Conservation (phyloP, 2,888 invertebrate genomes). For the Isotomurus palustris region DNA sequence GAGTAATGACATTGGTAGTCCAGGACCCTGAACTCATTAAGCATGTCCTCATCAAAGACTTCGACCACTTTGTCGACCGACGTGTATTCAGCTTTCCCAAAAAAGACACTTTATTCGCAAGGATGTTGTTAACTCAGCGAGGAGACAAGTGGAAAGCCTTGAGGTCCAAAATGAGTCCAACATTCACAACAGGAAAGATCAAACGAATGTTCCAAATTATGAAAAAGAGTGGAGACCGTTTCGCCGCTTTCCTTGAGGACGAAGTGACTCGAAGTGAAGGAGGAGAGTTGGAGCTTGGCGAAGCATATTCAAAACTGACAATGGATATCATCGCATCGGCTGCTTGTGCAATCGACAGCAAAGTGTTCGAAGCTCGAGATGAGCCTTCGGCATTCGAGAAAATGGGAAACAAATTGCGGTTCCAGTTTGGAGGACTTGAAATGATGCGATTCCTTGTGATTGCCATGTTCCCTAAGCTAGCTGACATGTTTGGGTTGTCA, state of each 20-base stretch:
- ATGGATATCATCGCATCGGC: constrained; percentile 28
- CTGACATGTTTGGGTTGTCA: constrained; percentile 48
- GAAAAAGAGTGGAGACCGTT: constrained; percentile 10
- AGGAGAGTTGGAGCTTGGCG: constrained; percentile 3
- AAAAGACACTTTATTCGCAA: not conserved
- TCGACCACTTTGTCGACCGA: constrained; percentile 28
- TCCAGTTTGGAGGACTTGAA: constrained; percentile 46
- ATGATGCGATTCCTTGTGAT: constrained; percentile 49
- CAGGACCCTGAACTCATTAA: constrained; percentile 21
- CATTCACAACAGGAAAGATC: constrained; percentile 24
- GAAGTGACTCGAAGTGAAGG: not conserved
- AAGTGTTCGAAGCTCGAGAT: constrained; percentile 46
- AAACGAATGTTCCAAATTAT: constrained; percentile 21
- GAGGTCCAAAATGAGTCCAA: constrained; percentile 15
- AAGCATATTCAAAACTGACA: constrained; percentile 5
- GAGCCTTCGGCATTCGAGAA: constrained; percentile 4
- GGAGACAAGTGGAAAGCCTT: constrained; percentile 23
- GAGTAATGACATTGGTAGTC: not conserved
- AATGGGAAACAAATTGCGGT: constrained; percentile 21
- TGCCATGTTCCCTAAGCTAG: constrained; percentile 49
- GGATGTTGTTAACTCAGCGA: constrained; percentile 4
- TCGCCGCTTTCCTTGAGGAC: constrained; percentile 5
- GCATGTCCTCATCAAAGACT: constrained; percentile 27
- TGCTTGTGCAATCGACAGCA: constrained; percentile 48
- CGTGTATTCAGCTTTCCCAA: not conserved